A percentile compares a stretch with the other conserved stretches of the same genome.
Conservation (phyloP, 2,797 vertebrate species). For the Nothura maculosa region DNA sequence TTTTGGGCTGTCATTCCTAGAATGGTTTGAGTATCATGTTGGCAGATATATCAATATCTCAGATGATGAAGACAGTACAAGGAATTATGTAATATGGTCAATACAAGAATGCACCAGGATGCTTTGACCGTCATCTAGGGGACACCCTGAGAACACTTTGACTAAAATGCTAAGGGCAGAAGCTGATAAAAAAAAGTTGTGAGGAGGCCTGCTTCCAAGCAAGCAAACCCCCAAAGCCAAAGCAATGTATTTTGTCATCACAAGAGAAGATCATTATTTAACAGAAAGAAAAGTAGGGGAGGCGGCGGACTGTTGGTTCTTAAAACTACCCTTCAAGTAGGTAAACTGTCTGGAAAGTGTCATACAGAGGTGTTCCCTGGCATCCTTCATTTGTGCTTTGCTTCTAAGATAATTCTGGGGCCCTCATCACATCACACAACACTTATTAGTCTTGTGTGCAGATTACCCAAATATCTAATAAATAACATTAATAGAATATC, state of each 20-base stretch:
- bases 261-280: not conserved
- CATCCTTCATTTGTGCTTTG: not conserved
- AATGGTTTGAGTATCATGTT: not conserved
- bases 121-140: not conserved
- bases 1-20: not conserved
- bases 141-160: not conserved
- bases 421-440: not conserved
- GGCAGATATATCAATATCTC: not conserved
- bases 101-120: not conserved
- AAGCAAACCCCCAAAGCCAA: not conserved
- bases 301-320: not conserved
- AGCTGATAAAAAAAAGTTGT: not conserved
- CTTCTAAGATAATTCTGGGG: not conserved
- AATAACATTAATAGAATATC: slow-evolving; percentile 11
- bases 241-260: not conserved
- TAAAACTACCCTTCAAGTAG: not conserved
- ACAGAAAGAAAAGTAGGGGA: not conserved
- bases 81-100: not conserved
- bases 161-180: not conserved
- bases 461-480: not conserved
- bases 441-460: not conserved
- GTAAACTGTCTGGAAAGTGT: not conserved
- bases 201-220: not conserved
- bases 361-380: not conserved
- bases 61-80: not conserved